Conservation (phyloP, 2,888 invertebrate species). For the Hermaeophaga mercurialis region DNA sequence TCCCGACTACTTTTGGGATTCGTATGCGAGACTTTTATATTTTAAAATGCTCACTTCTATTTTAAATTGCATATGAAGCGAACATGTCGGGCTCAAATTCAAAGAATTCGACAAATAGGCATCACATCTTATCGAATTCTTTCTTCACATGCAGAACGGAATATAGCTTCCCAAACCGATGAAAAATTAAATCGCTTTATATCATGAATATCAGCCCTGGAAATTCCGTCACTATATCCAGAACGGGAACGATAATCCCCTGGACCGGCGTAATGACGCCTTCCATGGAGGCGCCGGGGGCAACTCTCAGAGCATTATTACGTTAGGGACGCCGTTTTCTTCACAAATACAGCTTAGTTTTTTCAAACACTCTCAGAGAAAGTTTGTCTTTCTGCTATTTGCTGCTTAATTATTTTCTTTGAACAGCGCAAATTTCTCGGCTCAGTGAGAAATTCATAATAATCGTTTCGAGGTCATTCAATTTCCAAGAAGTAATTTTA, state of each 20-base stretch:
- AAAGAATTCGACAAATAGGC: conserved; percentile 13
- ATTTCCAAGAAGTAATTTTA: neutral
- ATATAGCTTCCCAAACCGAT: conserved; percentile 18
- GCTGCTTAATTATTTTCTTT: conserved; percentile 17
- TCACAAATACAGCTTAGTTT: conserved; percentile 16
- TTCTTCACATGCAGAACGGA: conserved; percentile 6
- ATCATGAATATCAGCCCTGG: conserved; percentile 22
- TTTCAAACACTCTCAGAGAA: conserved; percentile 4
- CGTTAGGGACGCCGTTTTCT: conserved; percentile 21
- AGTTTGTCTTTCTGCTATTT: conserved; percentile 8
- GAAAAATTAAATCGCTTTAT: conserved; percentile 28
- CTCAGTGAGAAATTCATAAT: too few relatives aligned
- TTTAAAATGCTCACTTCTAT: neutral
- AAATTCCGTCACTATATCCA: conserved; percentile 25
- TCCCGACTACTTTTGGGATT: too few relatives aligned
- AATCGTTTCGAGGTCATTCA: too few relatives aligned
- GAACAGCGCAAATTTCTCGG: conserved; percentile 1
- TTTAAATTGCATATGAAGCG: conserved; percentile 7
- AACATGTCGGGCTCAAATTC: conserved; percentile 1
- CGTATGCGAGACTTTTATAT: too few relatives aligned
- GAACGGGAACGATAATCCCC: conserved; percentile 52
- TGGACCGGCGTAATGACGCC: conserved; percentile 58
- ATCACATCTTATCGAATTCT: conserved; percentile 13
- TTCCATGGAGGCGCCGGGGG: conserved; percentile 55
- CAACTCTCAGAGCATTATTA: conserved; percentile 12